Evolutionary conservation across 1,140 invertebrate genomes (phyloP).

Genomic region (Piezodorus guildinii): DNA sequence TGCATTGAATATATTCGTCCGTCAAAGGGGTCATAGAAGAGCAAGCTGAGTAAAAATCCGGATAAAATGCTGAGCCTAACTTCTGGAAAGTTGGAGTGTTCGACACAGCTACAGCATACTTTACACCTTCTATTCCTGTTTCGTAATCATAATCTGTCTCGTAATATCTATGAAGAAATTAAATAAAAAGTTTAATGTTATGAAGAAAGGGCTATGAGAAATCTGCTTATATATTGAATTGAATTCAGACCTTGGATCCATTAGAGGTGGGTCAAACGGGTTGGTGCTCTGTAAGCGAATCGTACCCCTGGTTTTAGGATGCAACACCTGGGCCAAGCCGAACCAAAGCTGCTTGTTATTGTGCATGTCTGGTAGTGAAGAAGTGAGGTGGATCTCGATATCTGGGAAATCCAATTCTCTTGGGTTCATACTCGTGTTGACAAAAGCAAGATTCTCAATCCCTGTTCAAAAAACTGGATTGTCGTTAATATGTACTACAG

Average conservation of each 20-base stretch:
- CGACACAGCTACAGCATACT: not conserved
- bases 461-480: not conserved
- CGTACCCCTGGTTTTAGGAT: constrained; percentile 15
- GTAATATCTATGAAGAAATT: not conserved
- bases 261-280: constrained; percentile 10
- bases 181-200: too few species aligned
- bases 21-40: not conserved
- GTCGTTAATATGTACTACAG: too few species aligned
- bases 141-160: not conserved
- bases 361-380: not conserved
- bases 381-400: constrained; percentile 11
- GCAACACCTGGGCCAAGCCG: constrained; percentile 8
- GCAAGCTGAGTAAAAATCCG: not conserved
- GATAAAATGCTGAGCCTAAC: not conserved
- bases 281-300: constrained; percentile 1
- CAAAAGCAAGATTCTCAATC: constrained; percentile 8
- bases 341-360: constrained; percentile 8
- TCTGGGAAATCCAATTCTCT: constrained; percentile 7
- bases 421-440: not conserved
- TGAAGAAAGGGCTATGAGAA: too few species aligned
- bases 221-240: too few species aligned
- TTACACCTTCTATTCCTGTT: not conserved
- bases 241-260: constrained; percentile 14
- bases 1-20: constrained; percentile 2
- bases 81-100: constrained; percentile 5